A percentile compares a stretch with the other conserved stretches of the same genome.
Evolutionary conservation across 92 coral and sea anemone species (phyloP).

Genomic region (Phenganax subtilis): DNA sequence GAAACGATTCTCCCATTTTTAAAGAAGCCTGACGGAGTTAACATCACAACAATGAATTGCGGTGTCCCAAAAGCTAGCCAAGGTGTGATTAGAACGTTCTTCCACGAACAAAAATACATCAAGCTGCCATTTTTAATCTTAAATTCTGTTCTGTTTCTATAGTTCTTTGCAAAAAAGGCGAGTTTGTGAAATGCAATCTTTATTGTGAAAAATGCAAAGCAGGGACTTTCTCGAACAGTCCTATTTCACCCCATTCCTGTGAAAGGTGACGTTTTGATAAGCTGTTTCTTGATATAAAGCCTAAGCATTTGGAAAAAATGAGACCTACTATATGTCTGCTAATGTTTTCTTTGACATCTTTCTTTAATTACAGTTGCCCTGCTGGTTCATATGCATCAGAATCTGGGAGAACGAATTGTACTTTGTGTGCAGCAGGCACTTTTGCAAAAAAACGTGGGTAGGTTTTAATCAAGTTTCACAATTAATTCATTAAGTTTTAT

Average conservation of each 20-base stretch:
- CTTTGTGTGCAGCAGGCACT: constrained; percentile 23
- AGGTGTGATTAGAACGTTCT: constrained; percentile 5
- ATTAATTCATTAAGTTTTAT: not conserved
- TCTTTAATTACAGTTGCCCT: constrained; percentile 8
- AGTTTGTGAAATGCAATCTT: constrained; percentile 14
- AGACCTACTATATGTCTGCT: too few relatives aligned
- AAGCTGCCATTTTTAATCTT: not conserved
- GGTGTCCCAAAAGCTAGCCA: not conserved
- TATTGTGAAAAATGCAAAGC: constrained; percentile 31
- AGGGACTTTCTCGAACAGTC: constrained; percentile 22
- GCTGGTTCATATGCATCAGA: constrained; percentile 19
- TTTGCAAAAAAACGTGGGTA: constrained; percentile 31
- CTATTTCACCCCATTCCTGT: constrained; percentile 2
- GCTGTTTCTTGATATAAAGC: not conserved
- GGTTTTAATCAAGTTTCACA: not conserved
- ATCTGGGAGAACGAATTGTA: constrained; percentile 24
- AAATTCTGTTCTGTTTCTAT: not conserved
- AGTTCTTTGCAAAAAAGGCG: constrained; percentile 34
- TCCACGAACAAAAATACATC: not conserved
- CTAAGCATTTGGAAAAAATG: too few relatives aligned
- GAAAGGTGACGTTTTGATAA: not conserved
- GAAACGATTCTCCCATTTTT: constrained; percentile 20
- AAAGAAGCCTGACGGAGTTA: constrained; percentile 3
- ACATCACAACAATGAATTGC: constrained; percentile 12
- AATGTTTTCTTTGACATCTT: too few relatives aligned